Evolutionary conservation across 2,888 invertebrate species (phyloP).

Genomic region (Drosophila limbata): DNA sequence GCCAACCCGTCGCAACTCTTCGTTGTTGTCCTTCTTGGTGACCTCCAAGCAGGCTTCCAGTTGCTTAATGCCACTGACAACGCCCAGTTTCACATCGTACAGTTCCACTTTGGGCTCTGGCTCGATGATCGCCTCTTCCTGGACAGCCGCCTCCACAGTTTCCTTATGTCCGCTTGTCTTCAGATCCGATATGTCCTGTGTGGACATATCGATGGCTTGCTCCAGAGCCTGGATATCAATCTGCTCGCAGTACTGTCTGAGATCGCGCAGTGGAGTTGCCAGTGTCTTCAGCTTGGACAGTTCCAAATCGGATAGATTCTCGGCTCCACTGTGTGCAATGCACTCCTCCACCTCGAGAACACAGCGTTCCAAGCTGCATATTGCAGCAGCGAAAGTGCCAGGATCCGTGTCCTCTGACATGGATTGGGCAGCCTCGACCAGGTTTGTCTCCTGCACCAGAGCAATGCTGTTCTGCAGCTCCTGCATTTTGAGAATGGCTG

Average conservation of each 20-base stretch:
- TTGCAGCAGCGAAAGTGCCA: constrained; percentile 82
- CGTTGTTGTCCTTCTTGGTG: constrained; percentile 58
- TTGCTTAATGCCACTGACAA: constrained; percentile 82
- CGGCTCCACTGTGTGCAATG: constrained; percentile 62
- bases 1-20: constrained; percentile 72
- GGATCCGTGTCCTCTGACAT: constrained; percentile 79
- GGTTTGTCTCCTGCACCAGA: constrained; percentile 81
- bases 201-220: constrained; percentile 86
- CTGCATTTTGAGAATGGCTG: constrained; percentile 83
- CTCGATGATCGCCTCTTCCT: constrained; percentile 42
- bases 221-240: constrained; percentile 84
- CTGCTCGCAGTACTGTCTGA: constrained; percentile 80
- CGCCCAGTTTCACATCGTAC: constrained; percentile 56
- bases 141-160: constrained; percentile 22
- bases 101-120: constrained; percentile 50
- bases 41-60: constrained; percentile 79
- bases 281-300: constrained; percentile 70
- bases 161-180: constrained; percentile 85
- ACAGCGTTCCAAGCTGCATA: constrained; percentile 79
- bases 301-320: constrained; percentile 60
- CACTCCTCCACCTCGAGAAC: constrained; percentile 81
- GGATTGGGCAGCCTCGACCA: constrained; percentile 79
- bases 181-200: constrained; percentile 87
- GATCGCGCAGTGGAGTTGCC: constrained; percentile 79
- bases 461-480: constrained; percentile 85